Evolutionary conservation across 2,797 vertebrate species (phyloP).

Genomic region (Oreochromis mossambicus): DNA sequence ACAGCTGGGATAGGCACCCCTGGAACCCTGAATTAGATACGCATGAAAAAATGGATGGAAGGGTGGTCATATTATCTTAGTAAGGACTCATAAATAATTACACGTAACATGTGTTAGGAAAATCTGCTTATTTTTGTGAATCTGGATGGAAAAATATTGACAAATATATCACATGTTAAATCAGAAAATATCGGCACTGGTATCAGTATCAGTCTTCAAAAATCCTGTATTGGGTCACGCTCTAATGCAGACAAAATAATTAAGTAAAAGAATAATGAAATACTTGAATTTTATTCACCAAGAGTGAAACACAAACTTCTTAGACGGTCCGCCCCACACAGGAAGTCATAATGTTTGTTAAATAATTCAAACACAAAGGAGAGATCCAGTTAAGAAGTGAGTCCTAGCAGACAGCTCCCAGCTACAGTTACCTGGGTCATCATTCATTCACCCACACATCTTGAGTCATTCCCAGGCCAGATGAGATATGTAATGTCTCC

Average conservation of each 20-base stretch:
- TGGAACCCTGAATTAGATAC: neutral
- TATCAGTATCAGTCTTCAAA: neutral
- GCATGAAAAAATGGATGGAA: neutral
- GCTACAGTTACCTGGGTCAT: neutral
- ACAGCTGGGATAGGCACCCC: neutral
- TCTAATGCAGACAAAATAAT: neutral
- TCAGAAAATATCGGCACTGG: neutral
- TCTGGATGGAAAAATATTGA: neutral
- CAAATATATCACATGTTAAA: neutral
- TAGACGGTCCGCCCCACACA: fast-evolving
- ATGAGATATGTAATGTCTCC: neutral
- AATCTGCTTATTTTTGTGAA: neutral
- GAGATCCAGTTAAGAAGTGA: neutral
- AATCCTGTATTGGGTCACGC: neutral
- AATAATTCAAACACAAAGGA: neutral
- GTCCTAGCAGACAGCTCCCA: neutral
- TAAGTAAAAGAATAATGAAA: neutral
- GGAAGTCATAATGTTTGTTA: neutral
- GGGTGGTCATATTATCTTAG: neutral
- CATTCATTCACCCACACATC: neutral
- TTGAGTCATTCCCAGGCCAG: neutral
- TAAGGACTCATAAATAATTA: neutral
- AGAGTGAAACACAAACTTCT: neutral
- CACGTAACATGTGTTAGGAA: neutral
- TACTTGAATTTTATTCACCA: neutral